Percentiles rank a stretch among this genome's conserved stretches.
These are phyloP conservation scores for Protosalanx chinensis DNA, from an alignment of 2,797 vertebrate species.

Conservation along the genomic window DNA sequence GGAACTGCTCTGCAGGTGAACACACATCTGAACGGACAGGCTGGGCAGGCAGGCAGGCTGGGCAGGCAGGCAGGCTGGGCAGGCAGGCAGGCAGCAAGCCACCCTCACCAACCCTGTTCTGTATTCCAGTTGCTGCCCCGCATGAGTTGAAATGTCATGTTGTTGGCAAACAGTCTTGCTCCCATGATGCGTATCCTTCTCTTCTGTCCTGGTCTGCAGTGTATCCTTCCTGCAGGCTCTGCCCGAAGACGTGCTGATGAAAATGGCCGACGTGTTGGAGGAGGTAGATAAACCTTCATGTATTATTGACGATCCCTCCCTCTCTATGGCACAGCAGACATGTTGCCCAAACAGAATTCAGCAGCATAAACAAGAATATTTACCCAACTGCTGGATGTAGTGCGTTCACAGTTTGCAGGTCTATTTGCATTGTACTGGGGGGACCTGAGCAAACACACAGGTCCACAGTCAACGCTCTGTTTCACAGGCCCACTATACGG, in stretches of 20 bases:
- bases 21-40: constrained; percentile 5
- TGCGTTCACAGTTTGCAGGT: constrained; percentile 10
- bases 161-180: background rate
- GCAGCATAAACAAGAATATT: constrained; percentile 36
- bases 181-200: constrained; percentile 27
- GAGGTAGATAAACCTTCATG: constrained; percentile 63
- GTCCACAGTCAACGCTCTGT: background rate
- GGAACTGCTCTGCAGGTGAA: constrained; percentile 73
- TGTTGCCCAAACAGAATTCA: constrained; percentile 28
- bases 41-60: constrained; percentile 5
- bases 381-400: background rate
- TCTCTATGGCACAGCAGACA: constrained; percentile 12
- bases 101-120: constrained; percentile 9
- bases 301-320: background rate
- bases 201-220: constrained; percentile 48
- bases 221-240: constrained; percentile 68
- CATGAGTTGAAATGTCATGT: constrained; percentile 1
- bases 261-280: constrained; percentile 67
- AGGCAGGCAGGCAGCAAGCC: background rate
- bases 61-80: background rate
- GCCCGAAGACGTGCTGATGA: constrained; percentile 69
- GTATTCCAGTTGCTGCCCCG: constrained; percentile 16
- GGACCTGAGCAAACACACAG: background rate
- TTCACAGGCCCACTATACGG: constrained; percentile 61
- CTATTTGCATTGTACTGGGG: constrained; percentile 15